phyloP scores from a whole-genome alignment of 2,797 vertebrate genomes.

The Uromys caudimaculatus region DNA sequence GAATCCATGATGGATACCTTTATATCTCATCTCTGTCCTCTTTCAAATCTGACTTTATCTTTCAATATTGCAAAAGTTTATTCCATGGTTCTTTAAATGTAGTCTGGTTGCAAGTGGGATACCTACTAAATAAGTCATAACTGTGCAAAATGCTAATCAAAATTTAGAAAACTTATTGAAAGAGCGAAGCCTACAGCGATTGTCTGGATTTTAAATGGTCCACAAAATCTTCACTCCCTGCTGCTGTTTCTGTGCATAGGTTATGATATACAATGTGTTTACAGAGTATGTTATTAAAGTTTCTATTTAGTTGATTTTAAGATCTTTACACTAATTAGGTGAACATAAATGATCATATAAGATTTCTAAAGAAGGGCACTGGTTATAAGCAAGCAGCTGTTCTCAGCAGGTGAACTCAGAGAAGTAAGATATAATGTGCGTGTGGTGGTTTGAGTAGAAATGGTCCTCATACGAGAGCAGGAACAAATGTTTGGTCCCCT shows the following conservation, averaged over 20 bases:
- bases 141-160: neutral
- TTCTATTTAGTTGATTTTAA: neutral
- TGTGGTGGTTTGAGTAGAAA: neutral
- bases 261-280: neutral
- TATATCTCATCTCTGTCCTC: neutral
- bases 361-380: neutral
- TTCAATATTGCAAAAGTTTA: neutral
- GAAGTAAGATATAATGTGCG: neutral
- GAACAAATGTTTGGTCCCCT: neutral
- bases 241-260: neutral
- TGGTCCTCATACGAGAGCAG: neutral
- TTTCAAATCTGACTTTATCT: neutral
- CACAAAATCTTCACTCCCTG: neutral
- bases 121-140: neutral
- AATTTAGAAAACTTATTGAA: neutral
- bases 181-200: neutral
- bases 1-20: neutral
- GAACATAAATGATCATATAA: neutral
- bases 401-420: neutral
- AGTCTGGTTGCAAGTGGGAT: neutral
- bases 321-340: neutral
- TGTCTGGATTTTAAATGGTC: neutral
- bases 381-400: neutral
- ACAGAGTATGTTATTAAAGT: neutral
- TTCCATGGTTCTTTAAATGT: neutral